These are phyloP conservation scores for Dermatemys mawii DNA, from an alignment of 2,113 vertebrate genomes.

Conservation along the genomic window DNA sequence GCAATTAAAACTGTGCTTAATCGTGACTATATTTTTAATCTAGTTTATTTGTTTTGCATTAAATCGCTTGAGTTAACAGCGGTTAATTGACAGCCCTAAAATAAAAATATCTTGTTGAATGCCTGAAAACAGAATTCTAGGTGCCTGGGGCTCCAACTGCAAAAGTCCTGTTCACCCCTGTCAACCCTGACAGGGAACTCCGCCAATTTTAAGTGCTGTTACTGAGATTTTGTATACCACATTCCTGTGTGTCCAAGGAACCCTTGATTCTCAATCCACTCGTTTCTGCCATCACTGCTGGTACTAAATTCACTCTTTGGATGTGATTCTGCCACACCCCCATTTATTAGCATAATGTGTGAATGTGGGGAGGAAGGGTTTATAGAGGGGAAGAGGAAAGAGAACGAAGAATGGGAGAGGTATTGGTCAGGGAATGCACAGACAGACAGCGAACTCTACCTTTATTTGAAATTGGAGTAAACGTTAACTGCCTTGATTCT, in stretches of 20 bases:
- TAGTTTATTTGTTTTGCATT: too few relatives aligned
- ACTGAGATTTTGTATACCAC: neutral
- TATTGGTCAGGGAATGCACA: neutral
- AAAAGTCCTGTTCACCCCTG: neutral
- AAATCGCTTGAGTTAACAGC: too few relatives aligned
- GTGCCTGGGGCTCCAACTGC: neutral
- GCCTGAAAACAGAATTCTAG: neutral
- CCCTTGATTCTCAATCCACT: neutral
- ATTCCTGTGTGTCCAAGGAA: neutral
- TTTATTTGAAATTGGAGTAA: neutral
- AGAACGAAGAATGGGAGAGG: neutral
- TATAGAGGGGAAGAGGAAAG: neutral
- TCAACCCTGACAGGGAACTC: neutral
- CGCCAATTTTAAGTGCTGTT: neutral
- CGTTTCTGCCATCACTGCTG: neutral
- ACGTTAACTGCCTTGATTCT: neutral
- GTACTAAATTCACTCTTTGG: neutral
- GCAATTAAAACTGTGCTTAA: too few relatives aligned
- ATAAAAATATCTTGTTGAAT: neutral
- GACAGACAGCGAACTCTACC: neutral
- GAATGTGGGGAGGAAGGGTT: too few relatives aligned
- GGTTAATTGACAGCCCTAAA: too few relatives aligned
- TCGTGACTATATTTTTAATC: too few relatives aligned
- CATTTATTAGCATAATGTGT: neutral
- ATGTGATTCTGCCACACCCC: neutral